Evolutionary conservation across 2,797 vertebrate species (phyloP), one percentile per base, ranked within the genome.

Genomic region (Neosilurus mollespiculum): DNA sequence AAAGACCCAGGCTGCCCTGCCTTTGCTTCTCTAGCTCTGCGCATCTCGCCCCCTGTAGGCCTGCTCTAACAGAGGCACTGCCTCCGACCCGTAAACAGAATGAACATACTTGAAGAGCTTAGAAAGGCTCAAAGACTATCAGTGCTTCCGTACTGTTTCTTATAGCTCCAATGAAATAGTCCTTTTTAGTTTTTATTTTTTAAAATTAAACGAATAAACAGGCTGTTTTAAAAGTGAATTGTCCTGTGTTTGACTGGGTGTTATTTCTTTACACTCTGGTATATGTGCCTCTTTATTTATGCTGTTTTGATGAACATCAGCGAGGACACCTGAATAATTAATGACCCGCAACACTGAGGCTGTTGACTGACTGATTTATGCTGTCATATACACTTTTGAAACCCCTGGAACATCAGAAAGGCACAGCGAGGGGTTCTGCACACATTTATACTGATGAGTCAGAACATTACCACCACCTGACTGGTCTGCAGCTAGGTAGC

Each of bases 71-170:
- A 87, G 91, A 89, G 85, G 91, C 90, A 78, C 85, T 30, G 86
- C 90, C 90, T 82, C 81, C 20, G 15, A 89, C 88, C 88, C 89
- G 91, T 91, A 86, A 94, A 93, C 90, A 92, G 92, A 95, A 94
- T 91, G 93, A 96, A 96, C 95, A 96, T 98, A 99, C 97, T 98
- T 99, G 97, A 98, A 99, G 97, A 99, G 97, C 93, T 89, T 89
- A 92, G 83, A 92, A 89, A 93, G 94, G 96, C 97, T 98, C 96
- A 96, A 95, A 96, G 94, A 94, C 95, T 96, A 92, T 96, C 96
- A 97, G 96, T 97, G 97, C 97, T 98, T 98, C 97, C 96, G 95
- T 96, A 96, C 95, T 95, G 96, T 97, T 97, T 96, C 96, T 95
- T 95, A 95, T 96, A 95, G 96, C 94, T 90, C 93, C 91, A 89